phyloP scores from a whole-genome alignment of 2,113 vertebrate genomes.

The Planiliza haematocheilus region DNA sequence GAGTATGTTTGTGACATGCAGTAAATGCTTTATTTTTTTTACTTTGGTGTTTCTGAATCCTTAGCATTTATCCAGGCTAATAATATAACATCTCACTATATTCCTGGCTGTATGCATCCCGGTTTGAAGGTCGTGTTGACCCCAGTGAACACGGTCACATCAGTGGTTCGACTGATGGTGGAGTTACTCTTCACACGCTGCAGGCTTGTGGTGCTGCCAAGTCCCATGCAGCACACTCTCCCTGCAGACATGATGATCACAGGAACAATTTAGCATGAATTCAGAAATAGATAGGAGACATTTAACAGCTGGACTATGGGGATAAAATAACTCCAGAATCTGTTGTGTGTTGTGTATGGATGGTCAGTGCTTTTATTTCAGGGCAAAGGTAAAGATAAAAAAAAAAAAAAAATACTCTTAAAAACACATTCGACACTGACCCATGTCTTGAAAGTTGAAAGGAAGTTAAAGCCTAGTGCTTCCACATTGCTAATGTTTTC shows the following conservation, averaged over 20 bases:
- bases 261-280: background rate
- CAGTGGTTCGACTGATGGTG: slow-evolving; percentile 71
- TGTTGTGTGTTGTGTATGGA: background rate
- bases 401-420: no score
- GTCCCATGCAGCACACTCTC: slow-evolving; percentile 59
- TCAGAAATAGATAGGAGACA: background rate
- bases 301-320: background rate
- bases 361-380: background rate
- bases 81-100: slow-evolving; percentile 75
- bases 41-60: no score
- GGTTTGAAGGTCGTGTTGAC: slow-evolving; percentile 71
- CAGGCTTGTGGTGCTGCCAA: slow-evolving; percentile 76
- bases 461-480: slow-evolving; percentile 3
- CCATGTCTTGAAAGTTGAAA: background rate
- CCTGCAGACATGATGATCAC: slow-evolving; percentile 49
- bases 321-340: background rate
- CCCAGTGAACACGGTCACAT: slow-evolving; percentile 73
- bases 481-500: background rate
- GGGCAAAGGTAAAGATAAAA: background rate
- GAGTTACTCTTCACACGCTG: slow-evolving; percentile 74
- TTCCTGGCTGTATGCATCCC: slow-evolving; percentile 76
- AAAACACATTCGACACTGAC: no score
- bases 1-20: background rate
- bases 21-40: no score
- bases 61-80: background rate